Evolutionary conservation across 2,113 vertebrate genomes (phyloP), one percentile per base, ranked within the genome.

Genomic region (Benitochromis conjunctus): DNA sequence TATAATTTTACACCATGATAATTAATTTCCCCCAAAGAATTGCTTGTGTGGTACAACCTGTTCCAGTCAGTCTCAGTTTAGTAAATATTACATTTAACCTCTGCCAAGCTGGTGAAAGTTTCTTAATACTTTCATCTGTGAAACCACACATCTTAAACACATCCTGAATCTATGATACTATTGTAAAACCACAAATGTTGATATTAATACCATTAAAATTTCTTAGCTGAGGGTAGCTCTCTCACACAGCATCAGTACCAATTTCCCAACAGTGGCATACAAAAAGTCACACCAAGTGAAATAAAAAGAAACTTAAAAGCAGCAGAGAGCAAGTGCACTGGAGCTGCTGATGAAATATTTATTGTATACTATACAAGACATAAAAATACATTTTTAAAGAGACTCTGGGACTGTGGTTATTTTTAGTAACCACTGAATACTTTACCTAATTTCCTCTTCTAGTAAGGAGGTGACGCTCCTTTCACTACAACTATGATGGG

Each of bases 351-450:
- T 94, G 7, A 90, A 94, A 92, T 89, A 93, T 93, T 90, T 77
- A 92, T 92, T 58, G 62, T 7, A 34, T 74, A 86, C 82, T 85
- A 84, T 81, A 89, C 86, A 91, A 88, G 62, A 86, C 53, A 87
- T 77, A 79, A 85, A 74, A 86, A 91, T 89, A 79, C 84, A 84
- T 91, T 92, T 92, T 86, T 83, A 84, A 92, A 88, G 82, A 83
- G 74, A 82, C 89, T 88, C 86, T 88, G 85, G 87, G 88, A 91
- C 79, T 24, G 53, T 55, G 58, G 66, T 84, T 90, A 93, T 94
- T 93, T 92, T 92, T 90, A 90, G 89, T 84, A 86, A 56, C 79
- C 64, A 78, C 84, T 92, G 55, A 86, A 92, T 90, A 84, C 87
- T 91, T 89, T 62, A 88, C 77, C 80, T 80, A 5, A 85, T 91